These are phyloP conservation scores for Congeria kusceri DNA, from an alignment of 2,888 invertebrate genomes.

Conservation along the genomic window DNA sequence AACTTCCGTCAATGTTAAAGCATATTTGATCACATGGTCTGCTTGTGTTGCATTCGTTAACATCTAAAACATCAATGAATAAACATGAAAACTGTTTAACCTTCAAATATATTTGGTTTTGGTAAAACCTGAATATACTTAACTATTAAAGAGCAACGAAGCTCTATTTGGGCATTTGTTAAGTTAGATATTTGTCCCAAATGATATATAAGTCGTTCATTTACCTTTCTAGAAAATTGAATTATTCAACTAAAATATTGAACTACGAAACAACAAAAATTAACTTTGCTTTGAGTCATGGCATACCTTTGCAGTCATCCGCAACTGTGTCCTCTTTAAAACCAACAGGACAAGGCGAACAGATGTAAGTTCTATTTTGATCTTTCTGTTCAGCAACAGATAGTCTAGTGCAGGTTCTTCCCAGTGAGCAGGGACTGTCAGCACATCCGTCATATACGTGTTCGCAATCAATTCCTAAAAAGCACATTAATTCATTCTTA, in stretches of 20 bases:
- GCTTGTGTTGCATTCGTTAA: background rate
- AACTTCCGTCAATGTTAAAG: slow-evolving; percentile 2
- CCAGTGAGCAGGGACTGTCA: slow-evolving; percentile 58
- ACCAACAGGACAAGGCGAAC: slow-evolving; percentile 61
- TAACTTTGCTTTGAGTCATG: too few species aligned
- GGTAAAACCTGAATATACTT: too few species aligned
- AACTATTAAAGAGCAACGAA: too few species aligned
- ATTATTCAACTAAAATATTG: too few species aligned
- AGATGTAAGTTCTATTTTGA: slow-evolving; percentile 13
- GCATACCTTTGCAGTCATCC: too few species aligned
- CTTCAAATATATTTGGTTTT: too few species aligned
- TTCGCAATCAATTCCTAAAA: slow-evolving; percentile 65
- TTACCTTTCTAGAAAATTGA: too few species aligned
- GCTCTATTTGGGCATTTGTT: too few species aligned
- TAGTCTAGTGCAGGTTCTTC: slow-evolving; percentile 59
- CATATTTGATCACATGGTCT: background rate
- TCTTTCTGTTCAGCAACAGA: slow-evolving; percentile 35
- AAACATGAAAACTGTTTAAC: too few species aligned
- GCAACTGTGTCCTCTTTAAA: slow-evolving; percentile 6
- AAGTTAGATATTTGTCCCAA: too few species aligned
- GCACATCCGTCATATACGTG: slow-evolving; percentile 63
- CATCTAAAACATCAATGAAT: background rate
- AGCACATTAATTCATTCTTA: background rate
- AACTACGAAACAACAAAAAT: too few species aligned
- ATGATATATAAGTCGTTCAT: too few species aligned